Base-by-base conservation (phyloP, 2,888 invertebrate species). In the Alcis repandata region DNA sequence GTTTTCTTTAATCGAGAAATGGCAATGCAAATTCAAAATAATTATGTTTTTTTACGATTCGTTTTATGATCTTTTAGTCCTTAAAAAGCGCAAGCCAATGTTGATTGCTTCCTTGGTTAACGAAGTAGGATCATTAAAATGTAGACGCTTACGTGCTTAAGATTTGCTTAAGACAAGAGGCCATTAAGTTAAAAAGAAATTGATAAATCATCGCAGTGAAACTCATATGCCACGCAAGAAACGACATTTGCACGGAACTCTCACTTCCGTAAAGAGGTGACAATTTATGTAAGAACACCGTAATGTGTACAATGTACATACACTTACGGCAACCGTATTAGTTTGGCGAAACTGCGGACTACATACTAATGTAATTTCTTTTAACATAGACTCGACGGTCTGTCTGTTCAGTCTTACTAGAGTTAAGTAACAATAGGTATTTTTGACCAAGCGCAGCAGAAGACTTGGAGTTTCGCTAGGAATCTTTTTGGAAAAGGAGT, bases 211-310 rank as follows among this genome's bases (percentile, higher is more conserved):
- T 43, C 27, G 43, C 36, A 36, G 61, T 56, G 62, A 62, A 62
- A 62, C 62, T 56, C 56, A 49, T 56, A 61, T 19, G 33, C 17
- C 43, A 57, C 49, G 43, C 32, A 15, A 48, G 41, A 32, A 49
- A 56, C 43, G n/a, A 10, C 53, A 38, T 22, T 58, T 52, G 40
- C 20, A 46, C 32, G 8, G 22, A 52, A 63, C 69, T 70, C 69
- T 70, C 69, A 62, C 67, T 65, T 70, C 67, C 64, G 67, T 64
- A 65, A 62, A 61, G 51, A 57, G 57, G 62, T 64, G 69, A 62
- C 67, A 67, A 64, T 61, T 58, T 61, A 61, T 53, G 58, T 61
- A 61, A 61, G 61, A 66, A 20, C 57, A 40, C 41, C 17, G 60
- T 60, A 52, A 60, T 46, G 57, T 63, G 57, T 63, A 22, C 52